Evolutionary conservation across 2,113 vertebrate genomes (phyloP), one percentile per base, ranked within the genome.

Genomic region (Lycaon pictus): DNA sequence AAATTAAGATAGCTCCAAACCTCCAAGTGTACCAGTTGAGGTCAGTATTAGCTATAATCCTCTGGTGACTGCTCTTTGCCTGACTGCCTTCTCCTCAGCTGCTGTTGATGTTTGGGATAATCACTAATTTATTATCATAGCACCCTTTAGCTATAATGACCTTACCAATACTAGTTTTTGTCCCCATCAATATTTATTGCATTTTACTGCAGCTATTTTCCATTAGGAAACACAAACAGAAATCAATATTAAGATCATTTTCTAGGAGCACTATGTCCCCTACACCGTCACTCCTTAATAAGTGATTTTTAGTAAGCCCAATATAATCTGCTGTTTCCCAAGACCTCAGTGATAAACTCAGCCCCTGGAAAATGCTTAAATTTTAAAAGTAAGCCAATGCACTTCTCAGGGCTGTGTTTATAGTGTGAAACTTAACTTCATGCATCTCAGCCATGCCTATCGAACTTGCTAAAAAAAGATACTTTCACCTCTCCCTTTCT

Each of bases 231-330:
- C 96, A 97, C 95, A 98, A 98, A 95, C 90, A 96, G 95, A 95
- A 98, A 99, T 99, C 98, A 98, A 98, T 99, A 98, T 89, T 97
- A 0, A 0, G 98, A 98, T 98, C 97, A 96, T 98, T 98, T 72
- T 88, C 76, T 58, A 67, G 51, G 63, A 95, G 67, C 27, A 37
- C 53, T 63, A n/a, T 56, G 32, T 80, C 55, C 19, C 95, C 88
- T 37, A 65, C 56, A 51, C 56, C 69, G 71, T 80, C 96, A 81
- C 37, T 87, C 35, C 43, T 88, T 96, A 85, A 80, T 95, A 88
- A 92, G 90, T 85, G 53, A 95, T 63, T 93, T 90, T 96, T 79
- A 56, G 71, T 86, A 90, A 93, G 79, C 56, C 11, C 32, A 89
- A 87, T 91, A 89, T 23, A 88, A 95, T 97, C 79, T 97, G 32